These are phyloP conservation scores for Melinaea marsaeus DNA, from an alignment of 2,888 invertebrate genomes.

Conservation along the genomic window DNA sequence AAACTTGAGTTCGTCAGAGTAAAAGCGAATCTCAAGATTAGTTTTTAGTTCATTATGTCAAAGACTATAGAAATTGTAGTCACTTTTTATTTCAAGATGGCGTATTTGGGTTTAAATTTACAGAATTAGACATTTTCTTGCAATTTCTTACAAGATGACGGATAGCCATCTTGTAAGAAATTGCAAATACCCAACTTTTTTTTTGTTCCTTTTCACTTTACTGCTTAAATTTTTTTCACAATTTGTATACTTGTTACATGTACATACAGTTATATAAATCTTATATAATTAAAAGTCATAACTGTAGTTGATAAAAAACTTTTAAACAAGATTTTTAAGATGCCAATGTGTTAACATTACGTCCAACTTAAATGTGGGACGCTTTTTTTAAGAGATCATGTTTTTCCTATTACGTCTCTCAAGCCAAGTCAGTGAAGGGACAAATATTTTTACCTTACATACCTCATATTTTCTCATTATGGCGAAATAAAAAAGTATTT, in stretches of 20 bases:
- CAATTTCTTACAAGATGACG: too few relatives aligned
- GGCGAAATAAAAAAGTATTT: too few relatives aligned
- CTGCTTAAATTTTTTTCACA: too few relatives aligned
- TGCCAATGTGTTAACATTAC: constrained; percentile 3
- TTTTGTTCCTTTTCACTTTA: too few relatives aligned
- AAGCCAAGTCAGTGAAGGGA: not conserved
- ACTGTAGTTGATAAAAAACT: not conserved
- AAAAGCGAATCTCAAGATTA: constrained; percentile 16
- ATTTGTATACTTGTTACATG: not conserved
- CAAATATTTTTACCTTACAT: not conserved
- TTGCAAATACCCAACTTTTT: too few relatives aligned
- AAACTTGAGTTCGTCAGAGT: not conserved
- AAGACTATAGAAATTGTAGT: constrained; percentile 19
- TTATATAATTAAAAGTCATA: constrained; percentile 4
- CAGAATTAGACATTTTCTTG: too few relatives aligned
- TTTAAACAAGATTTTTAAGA: constrained; percentile 2
- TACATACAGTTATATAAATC: not conserved
- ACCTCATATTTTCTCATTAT: not conserved
- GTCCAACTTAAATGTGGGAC: constrained; percentile 1
- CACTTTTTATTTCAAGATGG: not conserved
- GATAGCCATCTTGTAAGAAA: too few relatives aligned
- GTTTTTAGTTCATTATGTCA: constrained; percentile 21
- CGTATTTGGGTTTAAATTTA: too few relatives aligned
- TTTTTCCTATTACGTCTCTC: constrained; percentile 4
- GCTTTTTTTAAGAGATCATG: constrained; percentile 4